Evolutionary conservation across 2,113 vertebrate genomes (phyloP), one percentile per base, ranked within the genome.

Genomic region (Equus przewalskii): DNA sequence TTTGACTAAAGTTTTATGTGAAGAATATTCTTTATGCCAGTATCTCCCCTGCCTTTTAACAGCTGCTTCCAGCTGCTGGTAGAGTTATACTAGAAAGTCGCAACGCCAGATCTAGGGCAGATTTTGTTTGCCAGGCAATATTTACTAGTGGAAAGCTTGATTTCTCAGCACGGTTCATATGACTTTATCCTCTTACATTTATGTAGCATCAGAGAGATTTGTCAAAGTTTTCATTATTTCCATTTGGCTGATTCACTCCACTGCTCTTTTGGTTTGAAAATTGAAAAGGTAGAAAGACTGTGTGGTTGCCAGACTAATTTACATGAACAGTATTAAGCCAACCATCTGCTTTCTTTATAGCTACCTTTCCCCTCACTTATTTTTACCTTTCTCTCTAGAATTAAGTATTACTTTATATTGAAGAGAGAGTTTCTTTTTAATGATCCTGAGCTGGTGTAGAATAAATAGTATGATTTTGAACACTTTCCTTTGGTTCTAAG

Each of bases 381-480:
- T 87, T 83, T 87, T 83, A 14, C 60, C 79, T 92, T 95, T 81
- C 49, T 93, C 6, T 60, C 60, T 94, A 84, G 18, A 95, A 90
- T 92, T 92, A 78, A 65, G 28, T 94, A 70, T 86, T 88, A 82
- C 69, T 88, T 93, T 94, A 65, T 83, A 58, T 72, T 70, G 36
- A 90, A 80, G 51, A 62, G 26, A 58, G 65, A 90, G 33, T 84
- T 81, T 93, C 67, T 84, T 69, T 41, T 64, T 78, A 93, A 62
- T 90, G 18, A 86, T 41, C 36, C 67, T 54, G 14, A 36, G 18
- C 16, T 93, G 54, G 33, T 44, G 49, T 69, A 80, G 65, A 84
- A 30, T 95, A 95, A 94, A 81, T 33, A 86, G 7, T 91, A 87
- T 64, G 67, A 85, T 96, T 94, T 78, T 65, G 67, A 92, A 72